phyloP scores from a whole-genome alignment of 2,797 vertebrate genomes.

The Enteromius argenteus region DNA sequence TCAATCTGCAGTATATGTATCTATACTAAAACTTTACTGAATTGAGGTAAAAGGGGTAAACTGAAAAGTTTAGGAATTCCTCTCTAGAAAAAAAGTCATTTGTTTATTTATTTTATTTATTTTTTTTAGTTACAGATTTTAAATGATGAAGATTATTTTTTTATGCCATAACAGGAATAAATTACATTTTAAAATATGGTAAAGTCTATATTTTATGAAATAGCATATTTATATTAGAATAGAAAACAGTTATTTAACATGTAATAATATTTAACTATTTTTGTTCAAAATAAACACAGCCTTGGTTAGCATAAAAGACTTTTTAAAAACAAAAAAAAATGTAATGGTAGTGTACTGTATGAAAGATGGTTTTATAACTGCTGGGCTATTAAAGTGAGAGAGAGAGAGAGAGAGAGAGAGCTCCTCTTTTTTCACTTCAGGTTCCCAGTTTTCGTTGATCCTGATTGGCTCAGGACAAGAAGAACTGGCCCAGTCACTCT shows the following conservation, averaged over 20 bases:
- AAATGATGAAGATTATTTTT: too few species aligned
- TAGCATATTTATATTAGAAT: not conserved
- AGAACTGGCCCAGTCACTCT: not conserved
- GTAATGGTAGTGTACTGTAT: constrained; percentile 30
- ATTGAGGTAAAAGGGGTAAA: not conserved
- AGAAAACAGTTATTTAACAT: not conserved
- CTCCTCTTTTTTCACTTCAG: not conserved
- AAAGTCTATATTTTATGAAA: not conserved
- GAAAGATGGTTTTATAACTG: constrained; percentile 47
- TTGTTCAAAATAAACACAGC: not conserved
- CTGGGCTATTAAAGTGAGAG: constrained; percentile 16
- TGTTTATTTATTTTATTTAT: too few species aligned
- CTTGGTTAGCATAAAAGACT: not conserved
- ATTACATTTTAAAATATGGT: not conserved
- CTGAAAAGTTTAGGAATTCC: not conserved
- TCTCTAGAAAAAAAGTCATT: too few species aligned
- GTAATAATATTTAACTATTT: not conserved
- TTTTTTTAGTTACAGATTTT: too few species aligned
- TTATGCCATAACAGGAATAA: too few species aligned
- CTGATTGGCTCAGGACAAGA: constrained; percentile 18
- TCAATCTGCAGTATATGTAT: not conserved
- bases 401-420: not conserved
- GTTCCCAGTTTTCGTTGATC: not conserved
- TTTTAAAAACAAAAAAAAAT: not conserved
- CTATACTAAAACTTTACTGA: not conserved